Conservation (phyloP, 2,888 invertebrate species). For the Phyllotreta striolata region DNA sequence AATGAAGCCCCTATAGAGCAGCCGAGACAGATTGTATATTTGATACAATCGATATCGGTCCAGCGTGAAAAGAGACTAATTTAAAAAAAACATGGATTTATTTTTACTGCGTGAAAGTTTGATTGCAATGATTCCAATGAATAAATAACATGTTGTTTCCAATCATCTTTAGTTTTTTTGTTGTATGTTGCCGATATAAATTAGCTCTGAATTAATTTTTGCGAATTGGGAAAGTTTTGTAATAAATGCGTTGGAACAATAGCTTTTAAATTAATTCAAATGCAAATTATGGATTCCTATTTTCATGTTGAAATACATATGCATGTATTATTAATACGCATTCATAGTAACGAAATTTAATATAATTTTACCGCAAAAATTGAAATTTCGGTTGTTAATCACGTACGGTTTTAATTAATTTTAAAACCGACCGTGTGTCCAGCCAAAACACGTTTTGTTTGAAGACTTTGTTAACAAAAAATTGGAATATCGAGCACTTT, state of each 20-base stretch:
- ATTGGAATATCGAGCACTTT: too few species aligned
- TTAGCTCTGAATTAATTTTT: too few species aligned
- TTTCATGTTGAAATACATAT: not conserved
- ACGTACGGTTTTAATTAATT: slow-evolving; percentile 6
- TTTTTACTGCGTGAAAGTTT: too few species aligned
- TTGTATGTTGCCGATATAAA: too few species aligned
- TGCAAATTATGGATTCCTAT: slow-evolving; percentile 4
- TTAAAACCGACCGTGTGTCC: not conserved
- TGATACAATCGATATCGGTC: slow-evolving; percentile 10
- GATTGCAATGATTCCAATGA: not conserved
- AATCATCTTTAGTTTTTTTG: not conserved
- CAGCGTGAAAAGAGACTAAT: not conserved
- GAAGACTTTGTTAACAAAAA: not conserved
- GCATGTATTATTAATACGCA: too few species aligned
- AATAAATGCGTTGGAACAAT: not conserved
- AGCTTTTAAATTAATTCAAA: slow-evolving; percentile 8
- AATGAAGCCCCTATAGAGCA: slow-evolving; percentile 19
- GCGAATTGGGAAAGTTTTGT: too few species aligned
- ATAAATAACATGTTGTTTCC: not conserved
- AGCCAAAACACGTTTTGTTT: not conserved
- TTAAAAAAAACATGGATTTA: too few species aligned
- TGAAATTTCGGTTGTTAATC: slow-evolving; percentile 7
- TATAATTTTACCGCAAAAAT: slow-evolving; percentile 1
- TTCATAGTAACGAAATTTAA: too few species aligned
- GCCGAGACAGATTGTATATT: not conserved